phyloP scores from a whole-genome alignment of 2,797 vertebrate species.

The Epinephelus malabaricus region DNA sequence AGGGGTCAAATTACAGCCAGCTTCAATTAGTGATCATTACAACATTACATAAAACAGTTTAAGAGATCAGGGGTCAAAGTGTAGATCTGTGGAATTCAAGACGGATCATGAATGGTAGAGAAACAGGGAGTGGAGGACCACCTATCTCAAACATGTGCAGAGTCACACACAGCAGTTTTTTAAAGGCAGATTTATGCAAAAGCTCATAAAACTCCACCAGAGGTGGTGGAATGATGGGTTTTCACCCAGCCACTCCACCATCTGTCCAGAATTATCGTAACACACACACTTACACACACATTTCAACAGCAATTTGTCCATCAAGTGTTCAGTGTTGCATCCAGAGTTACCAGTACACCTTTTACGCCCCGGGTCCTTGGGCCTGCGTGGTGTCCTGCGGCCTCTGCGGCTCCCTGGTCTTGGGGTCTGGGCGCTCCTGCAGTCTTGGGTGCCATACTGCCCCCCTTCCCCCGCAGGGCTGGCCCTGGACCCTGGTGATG shows the following conservation, averaged over 20 bases:
- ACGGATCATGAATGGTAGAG: not conserved
- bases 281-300: not conserved
- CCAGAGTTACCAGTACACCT: not conserved
- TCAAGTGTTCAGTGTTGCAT: not conserved
- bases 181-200: slow-evolving; percentile 69
- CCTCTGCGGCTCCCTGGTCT: too few species aligned
- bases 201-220: slow-evolving; percentile 78
- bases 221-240: slow-evolving; percentile 68
- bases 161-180: slow-evolving; percentile 12
- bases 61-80: not conserved
- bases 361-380: not conserved
- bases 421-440: too few species aligned
- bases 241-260: slow-evolving; percentile 59
- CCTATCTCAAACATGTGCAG: not conserved
- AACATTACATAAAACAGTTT: not conserved
- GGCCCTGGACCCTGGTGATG: too few species aligned
- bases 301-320: not conserved
- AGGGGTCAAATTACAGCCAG: not conserved
- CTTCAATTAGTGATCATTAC: not conserved
- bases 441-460: too few species aligned
- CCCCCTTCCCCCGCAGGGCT: too few species aligned
- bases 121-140: not conserved
- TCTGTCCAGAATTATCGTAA: slow-evolving; percentile 74
- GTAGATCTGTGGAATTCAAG: slow-evolving; percentile 13
- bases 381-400: too few species aligned